Evolutionary conservation across 92 coral and sea anemone species (phyloP), one percentile per base, ranked within the genome.

Genomic region (Plumapathes pennacea): DNA sequence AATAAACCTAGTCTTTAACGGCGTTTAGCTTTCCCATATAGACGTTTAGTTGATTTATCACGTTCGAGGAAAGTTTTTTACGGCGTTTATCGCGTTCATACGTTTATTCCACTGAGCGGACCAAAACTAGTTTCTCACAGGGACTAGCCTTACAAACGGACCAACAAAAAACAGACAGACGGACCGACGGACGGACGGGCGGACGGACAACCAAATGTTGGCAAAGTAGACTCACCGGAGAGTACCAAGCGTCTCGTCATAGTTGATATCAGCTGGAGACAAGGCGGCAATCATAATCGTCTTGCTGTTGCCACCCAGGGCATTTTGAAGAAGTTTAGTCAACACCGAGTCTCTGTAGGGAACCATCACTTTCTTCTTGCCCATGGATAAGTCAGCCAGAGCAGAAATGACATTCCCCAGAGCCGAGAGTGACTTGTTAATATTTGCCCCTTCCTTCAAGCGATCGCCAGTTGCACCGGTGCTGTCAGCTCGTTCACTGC

Each of bases 401-500:
- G 99, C 96, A 6, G 99, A 94, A 43, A 94, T 94, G 29, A 94
- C 99, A 50, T 94, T 94, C 33, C 99, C 99, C 59, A 94, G 72
- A 11, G 99, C 96, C 13, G 99, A 94, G 21, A 94, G 50, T 37
- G 96, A 89, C 53, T 94, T 94, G 80, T 94, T 94, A 79, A 94
- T 94, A 88, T 94, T 94, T 29, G 99, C 99, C 8, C 99, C 99
- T 52, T 94, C 99, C 46, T 94, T 94, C 13, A 94, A 80, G 7
- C 99, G 57, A 67, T 94, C 99, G 2, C 99, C 99, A 6, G 99
- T 94, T 0, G 99, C 99, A 11, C 99, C 99, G 0, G 99, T 94
- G 59, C 99, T 94, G 80, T 94, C 99, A 4, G 99, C 99, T 69
- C 99, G 80, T 85, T 94, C 99, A 70, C 99, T 94, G 17, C 99